phyloP scores from a whole-genome alignment of 2,797 vertebrate genomes.

The Eutrigla gurnardus region DNA sequence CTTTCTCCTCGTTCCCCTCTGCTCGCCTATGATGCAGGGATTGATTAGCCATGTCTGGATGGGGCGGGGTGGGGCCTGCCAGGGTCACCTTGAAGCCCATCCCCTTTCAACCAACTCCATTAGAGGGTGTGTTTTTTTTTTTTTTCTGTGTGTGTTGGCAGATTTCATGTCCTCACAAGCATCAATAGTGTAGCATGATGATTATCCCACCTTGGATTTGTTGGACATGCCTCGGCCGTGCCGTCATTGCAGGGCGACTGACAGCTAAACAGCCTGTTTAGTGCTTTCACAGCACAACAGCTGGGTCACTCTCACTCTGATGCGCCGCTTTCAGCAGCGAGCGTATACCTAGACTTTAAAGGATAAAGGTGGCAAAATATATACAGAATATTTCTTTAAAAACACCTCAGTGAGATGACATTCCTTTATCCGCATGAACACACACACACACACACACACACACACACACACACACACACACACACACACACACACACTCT shows the following conservation, averaged over 20 bases:
- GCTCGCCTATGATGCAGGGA: conserved; percentile 41
- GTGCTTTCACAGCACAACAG: conserved; percentile 21
- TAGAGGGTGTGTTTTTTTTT: conserved; percentile 26
- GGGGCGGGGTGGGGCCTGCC: neutral
- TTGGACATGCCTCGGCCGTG: conserved; percentile 54
- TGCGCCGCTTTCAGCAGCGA: conserved; percentile 2
- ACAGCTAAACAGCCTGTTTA: neutral
- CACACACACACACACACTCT: too few relatives aligned
- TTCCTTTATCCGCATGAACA: too few relatives aligned
- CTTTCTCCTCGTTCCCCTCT: conserved; percentile 16
- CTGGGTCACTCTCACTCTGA: neutral
- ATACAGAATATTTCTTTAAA: too few relatives aligned
- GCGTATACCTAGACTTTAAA: neutral
- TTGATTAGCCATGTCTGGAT: conserved; percentile 58
- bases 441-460: too few relatives aligned
- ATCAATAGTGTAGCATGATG: conserved; percentile 63
- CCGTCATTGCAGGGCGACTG: conserved; percentile 39
- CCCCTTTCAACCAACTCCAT: conserved; percentile 35
- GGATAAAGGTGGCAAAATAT: neutral
- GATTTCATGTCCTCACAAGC: conserved; percentile 46
- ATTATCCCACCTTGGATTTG: conserved; percentile 58
- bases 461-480: too few relatives aligned
- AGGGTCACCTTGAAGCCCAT: conserved; percentile 65
- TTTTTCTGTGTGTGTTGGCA: conserved; percentile 47
- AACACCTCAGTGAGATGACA: too few relatives aligned